Evolutionary conservation across 1,140 invertebrate species (phyloP), one percentile per base, ranked within the genome.

Genomic region (Caenorhabditis tropicalis): DNA sequence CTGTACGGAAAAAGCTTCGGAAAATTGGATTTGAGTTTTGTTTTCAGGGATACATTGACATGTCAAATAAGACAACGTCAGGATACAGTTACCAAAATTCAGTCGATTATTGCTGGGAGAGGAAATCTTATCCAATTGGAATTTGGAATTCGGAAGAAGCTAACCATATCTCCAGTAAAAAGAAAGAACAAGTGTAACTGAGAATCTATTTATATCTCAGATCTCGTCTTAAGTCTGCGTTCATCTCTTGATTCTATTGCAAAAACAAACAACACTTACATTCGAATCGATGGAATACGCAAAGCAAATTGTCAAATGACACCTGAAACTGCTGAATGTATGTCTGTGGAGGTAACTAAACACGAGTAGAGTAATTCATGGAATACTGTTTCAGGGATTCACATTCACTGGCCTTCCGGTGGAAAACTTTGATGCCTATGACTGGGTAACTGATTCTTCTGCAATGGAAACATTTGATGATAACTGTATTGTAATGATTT

Each of bases 221-320:
- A 21, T 29, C 3, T 29, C 4, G 27, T 15, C 21, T 1, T 29
- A 65, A 21, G 19, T 7, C 12, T 65, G 19, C 5, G 58, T 16
- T 9, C 58, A 33, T 2, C 12, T 10, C 16, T 27, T 65, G 58
- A 3, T 33, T 6, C 4, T 15, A 19, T n/a, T 33, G 7, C 12
- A 9, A 21, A 5, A 27, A 10, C 16, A 27, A 56, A 56, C 29
- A 33, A 33, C 19, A 65, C 58, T 10, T 65, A 65, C 7, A 16
- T 65, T 65, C 29, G 58, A 36, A 65, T 65, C 24, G 58, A 65
- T 65, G 58, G 58, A 65, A 65, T 65, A 9, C 58, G 58, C 1
- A 65, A 29, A 33, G 4, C 29, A 6, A 31, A 2, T 16, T 65
- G 58, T 19, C 58, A 65, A 65, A 5, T 6, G 6, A 65, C 58